These are phyloP conservation scores for Apodemus speciosus DNA, from an alignment of 2,113 vertebrate species.

Conservation along the genomic window DNA sequence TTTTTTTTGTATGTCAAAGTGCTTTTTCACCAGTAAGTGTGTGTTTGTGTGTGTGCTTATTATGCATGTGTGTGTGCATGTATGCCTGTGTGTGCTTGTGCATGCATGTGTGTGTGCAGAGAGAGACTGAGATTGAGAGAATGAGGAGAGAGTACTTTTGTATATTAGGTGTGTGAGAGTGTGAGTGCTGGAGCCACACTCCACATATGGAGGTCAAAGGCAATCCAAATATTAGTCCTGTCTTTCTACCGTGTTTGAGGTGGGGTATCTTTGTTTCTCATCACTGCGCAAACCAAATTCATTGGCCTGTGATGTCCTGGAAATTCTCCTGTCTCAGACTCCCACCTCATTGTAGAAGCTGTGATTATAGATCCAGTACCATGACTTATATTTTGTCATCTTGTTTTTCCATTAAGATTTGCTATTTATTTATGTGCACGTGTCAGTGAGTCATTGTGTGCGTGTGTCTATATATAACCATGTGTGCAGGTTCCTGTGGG, in stretches of 20 bases:
- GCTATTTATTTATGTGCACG: not conserved
- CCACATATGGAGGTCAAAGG: no score
- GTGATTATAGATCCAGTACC: not conserved
- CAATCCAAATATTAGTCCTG: not conserved
- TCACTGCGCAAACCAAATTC: not conserved
- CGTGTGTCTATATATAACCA: accelerated
- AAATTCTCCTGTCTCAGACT: not conserved
- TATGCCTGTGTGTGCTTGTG: not conserved
- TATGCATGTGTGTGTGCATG: not conserved
- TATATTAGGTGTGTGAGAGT: no score
- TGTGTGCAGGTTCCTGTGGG: not conserved
- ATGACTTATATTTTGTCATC: not conserved
- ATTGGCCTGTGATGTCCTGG: not conserved
- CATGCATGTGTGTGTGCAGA: not conserved
- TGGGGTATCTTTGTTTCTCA: not conserved
- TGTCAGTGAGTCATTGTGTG: not conserved
- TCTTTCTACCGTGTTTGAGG: not conserved
- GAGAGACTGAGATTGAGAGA: not conserved
- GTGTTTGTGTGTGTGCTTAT: not conserved
- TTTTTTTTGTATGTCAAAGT: not conserved
- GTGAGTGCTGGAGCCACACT: no score
- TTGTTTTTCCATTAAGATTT: not conserved
- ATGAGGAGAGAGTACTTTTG: not conserved
- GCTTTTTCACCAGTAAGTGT: not conserved
- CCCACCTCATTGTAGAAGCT: not conserved